These are phyloP conservation scores for Echinops telfairi DNA, from an alignment of 2,113 vertebrate species.

Conservation along the genomic window DNA sequence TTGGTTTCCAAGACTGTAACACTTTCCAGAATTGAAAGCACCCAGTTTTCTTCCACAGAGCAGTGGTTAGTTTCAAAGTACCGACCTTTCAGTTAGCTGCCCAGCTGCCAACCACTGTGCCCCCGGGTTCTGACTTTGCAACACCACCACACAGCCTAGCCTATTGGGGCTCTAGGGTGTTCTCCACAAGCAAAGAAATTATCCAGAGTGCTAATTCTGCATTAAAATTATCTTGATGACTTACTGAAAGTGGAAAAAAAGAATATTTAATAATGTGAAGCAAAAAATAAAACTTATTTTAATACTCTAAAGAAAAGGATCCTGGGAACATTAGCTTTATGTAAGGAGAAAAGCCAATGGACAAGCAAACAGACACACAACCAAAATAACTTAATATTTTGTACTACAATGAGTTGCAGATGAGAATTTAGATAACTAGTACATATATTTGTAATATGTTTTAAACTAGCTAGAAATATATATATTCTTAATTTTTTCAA, in stretches of 20 bases:
- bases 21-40: too few relatives aligned
- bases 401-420: conserved; percentile 47
- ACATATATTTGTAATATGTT: conserved; percentile 54
- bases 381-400: conserved; percentile 47
- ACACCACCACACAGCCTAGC: background rate
- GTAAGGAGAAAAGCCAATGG: background rate
- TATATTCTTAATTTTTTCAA: conserved; percentile 61
- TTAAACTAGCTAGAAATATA: conserved; percentile 67
- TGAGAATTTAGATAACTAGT: conserved; percentile 73
- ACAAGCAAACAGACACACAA: background rate
- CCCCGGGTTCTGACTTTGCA: too few relatives aligned
- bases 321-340: background rate
- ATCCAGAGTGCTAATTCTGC: background rate
- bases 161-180: background rate
- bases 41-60: too few relatives aligned
- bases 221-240: background rate
- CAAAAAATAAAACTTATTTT: background rate
- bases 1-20: too few relatives aligned
- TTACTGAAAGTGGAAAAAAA: background rate
- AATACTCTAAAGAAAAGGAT: background rate
- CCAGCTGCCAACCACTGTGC: too few relatives aligned
- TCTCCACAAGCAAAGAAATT: background rate
- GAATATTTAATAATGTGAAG: conserved; percentile 2
- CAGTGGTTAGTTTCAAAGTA: too few relatives aligned
- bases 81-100: too few relatives aligned